Base-by-base conservation (phyloP, 2,888 invertebrate species). In the Mechanitis messenoides region DNA sequence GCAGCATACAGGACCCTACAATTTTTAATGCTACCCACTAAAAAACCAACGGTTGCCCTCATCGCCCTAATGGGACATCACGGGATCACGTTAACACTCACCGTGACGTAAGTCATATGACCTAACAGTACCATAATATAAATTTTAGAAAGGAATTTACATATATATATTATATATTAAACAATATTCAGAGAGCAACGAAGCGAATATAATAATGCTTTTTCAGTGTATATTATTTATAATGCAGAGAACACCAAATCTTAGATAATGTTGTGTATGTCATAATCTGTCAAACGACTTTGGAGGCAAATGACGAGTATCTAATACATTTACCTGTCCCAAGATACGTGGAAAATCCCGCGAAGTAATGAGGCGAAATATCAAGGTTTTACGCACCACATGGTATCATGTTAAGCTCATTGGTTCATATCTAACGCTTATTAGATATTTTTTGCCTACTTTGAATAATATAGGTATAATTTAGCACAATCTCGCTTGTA, bases 301-400 rank as follows among this genome's bases (percentile, higher is more conserved):
- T 62, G 7, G 56, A 45, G 53, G 62, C 65, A 62, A 62, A 60
- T 58, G 58, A 56, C 53, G 56, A 65, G 62, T 56, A 62, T 53
- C 59, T 63, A 60, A 62, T 56, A 60, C 62, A 60, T 58, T 60
- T 50, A 62, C 62, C 62, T 56, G 62, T 55, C 11, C 60, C 53
- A 55, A 62, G 57, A 58, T 64, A 58, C 42, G 47, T 55, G 60
- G 50, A 63, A 61, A 61, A 62, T 53, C 54, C 38, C 56, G 65
- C 55, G 70, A 45, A 65, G 78, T 79, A 81, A 81, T 81, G 81
- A 74, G 58, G 73, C 63, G 81, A 72, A 71, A 76, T 81, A 81
- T 81, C 81, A 72, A 71, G 64, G 71, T 71, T 80, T 81, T 68
- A 79, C 81, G 78, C 80, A 61, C 60, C 64, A 62, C 57, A 55